phyloP scores from a whole-genome alignment of 2,113 vertebrate genomes.

The Phaethon lepturus region DNA sequence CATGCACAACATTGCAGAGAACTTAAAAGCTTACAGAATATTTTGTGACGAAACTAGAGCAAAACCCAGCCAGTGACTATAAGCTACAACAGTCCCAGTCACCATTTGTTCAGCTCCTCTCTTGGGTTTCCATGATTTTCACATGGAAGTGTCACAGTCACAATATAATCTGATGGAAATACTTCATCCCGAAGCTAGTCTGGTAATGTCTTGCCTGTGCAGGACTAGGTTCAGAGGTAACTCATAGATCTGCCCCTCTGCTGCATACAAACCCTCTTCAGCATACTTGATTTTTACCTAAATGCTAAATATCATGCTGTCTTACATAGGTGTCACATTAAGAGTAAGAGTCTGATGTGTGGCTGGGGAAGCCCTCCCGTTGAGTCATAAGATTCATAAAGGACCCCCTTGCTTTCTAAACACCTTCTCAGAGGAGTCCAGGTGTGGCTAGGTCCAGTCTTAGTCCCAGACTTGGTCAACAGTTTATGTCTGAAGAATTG shows the following conservation, averaged over 20 bases:
- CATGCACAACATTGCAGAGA: not conserved
- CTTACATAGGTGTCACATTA: not conserved
- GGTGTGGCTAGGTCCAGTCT: not conserved
- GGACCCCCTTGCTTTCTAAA: too few relatives aligned
- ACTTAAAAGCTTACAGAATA: not conserved
- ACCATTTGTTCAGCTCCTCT: not conserved
- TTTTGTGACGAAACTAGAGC: not conserved
- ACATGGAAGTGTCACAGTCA: not conserved
- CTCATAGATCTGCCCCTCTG: not conserved
- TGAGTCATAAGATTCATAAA: too few relatives aligned
- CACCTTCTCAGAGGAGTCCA: too few relatives aligned
- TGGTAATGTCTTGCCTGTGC: not conserved
- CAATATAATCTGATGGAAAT: not conserved
- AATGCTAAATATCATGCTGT: not conserved
- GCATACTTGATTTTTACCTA: not conserved
- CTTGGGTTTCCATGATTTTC: not conserved
- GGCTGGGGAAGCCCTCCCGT: too few relatives aligned
- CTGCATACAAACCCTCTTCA: not conserved
- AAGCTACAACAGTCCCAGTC: not conserved
- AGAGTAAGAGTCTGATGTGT: too few relatives aligned
- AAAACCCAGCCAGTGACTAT: not conserved
- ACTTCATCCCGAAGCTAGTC: not conserved
- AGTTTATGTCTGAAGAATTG: too few relatives aligned
- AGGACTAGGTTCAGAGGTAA: not conserved
- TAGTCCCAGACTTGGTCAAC: too few relatives aligned